phyloP scores from a whole-genome alignment of 2,797 vertebrate species.

The Decapterus maruadsi region DNA sequence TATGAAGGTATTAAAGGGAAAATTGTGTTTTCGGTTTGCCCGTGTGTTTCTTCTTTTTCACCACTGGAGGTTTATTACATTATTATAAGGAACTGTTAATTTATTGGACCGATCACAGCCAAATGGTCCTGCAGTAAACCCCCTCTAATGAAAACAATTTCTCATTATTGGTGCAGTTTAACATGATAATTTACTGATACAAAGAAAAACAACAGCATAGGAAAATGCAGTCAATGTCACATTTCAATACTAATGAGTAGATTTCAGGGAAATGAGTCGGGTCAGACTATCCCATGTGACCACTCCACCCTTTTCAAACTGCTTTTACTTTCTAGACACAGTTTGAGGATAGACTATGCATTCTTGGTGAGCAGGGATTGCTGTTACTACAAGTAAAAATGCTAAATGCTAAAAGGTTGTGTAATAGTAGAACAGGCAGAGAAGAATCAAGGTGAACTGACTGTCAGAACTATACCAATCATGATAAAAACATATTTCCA shows the following conservation, averaged over 20 bases:
- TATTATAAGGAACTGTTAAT: not conserved
- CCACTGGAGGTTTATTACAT: not conserved
- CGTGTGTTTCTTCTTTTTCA: not conserved
- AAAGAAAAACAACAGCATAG: not conserved
- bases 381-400: not conserved
- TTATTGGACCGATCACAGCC: not conserved
- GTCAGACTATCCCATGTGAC: not conserved
- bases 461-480: constrained; percentile 2
- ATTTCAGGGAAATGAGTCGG: constrained; percentile 12
- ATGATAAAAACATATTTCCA: constrained; percentile 26
- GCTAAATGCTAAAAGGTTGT: constrained; percentile 1
- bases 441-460: not conserved
- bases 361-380: not conserved
- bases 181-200: not conserved
- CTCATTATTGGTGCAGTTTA: not conserved
- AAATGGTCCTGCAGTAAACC: not conserved
- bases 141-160: not conserved
- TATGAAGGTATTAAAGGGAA: not conserved
- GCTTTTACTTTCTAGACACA: constrained; percentile 12
- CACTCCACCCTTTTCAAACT: constrained; percentile 4
- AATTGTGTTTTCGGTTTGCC: not conserved
- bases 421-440: not conserved
- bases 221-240: not conserved
- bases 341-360: not conserved
- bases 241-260: too few relatives aligned